Evolutionary conservation across 1,140 invertebrate genomes (phyloP), one percentile per base, ranked within the genome.

Genomic region (Pseudomyrmex flavicornis): DNA sequence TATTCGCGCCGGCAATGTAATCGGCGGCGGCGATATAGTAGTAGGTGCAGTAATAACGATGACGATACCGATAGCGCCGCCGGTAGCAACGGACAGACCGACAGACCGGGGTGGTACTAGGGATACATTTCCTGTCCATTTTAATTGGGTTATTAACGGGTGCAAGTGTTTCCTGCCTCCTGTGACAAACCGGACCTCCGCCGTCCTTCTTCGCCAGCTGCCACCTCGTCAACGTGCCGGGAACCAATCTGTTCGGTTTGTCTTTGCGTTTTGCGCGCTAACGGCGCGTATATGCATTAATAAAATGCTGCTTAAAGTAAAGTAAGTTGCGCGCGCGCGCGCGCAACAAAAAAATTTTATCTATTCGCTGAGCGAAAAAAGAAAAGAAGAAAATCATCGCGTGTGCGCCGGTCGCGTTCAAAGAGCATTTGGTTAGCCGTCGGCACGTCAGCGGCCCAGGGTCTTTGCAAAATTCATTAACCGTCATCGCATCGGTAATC

Each of bases 201-300:
- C 35, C 35, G 83, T 75, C 85, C 63, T 79, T 80, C 69, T 74
- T 48, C 74, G 79, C 86, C 91, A 91, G 91, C 90, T 89, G 90
- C 85, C 85, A 82, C 82, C 72, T 83, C 82, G 76, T 90, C 85
- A 61, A 52, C 84, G 73, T 58, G 77, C 48, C 59, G 91, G 90
- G 91, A 92, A 92, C 89, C 91, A 92, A 92, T 92, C 91, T 92
- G 91, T 91, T 91, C 84, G 90, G 82, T 92, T 91, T 91, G 89
- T 91, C 87, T 92, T 90, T 86, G 35, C 83, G 68, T 82, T 76
- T 59, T 74, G 76, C 56, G 68, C 74, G 72, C 35, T 35, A 35
- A 10, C 48, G 35, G 77, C 65, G 46, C 85, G 91, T 92, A 91
- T 91, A 92, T 90, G 88, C 89, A 92, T 91, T 62, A 35, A 35